These are phyloP conservation scores for Netelia inedita DNA, from an alignment of 2,888 invertebrate genomes.

Conservation along the genomic window DNA sequence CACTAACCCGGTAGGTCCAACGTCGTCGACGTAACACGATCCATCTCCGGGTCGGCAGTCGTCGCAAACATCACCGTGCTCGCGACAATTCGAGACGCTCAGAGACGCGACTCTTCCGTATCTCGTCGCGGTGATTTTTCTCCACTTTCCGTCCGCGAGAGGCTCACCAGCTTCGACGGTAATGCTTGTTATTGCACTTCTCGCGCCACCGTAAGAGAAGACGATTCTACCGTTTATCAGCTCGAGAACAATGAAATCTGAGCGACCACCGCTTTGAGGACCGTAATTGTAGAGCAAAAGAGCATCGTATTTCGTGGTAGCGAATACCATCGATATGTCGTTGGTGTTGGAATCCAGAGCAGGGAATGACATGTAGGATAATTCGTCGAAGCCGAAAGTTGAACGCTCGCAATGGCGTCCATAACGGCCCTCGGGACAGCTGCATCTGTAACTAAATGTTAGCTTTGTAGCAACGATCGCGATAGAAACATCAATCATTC, in stretches of 20 bases:
- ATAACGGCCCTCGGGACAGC: constrained; percentile 95
- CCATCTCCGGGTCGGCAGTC: constrained; percentile 94
- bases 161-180: constrained; percentile 88
- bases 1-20: constrained; percentile 95
- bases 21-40: constrained; percentile 93
- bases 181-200: constrained; percentile 94
- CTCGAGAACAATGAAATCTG: constrained; percentile 97
- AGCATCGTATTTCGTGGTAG: constrained; percentile 94
- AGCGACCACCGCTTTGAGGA: constrained; percentile 93
- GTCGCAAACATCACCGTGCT: constrained; percentile 94
- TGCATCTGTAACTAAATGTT: constrained; percentile 84
- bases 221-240: constrained; percentile 93
- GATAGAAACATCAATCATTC: background rate
- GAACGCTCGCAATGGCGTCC: constrained; percentile 96
- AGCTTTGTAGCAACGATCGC: background rate
- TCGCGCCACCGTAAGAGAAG: constrained; percentile 95
- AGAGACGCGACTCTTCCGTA: constrained; percentile 95
- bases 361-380: constrained; percentile 96
- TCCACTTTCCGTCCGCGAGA: constrained; percentile 95
- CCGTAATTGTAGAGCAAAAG: constrained; percentile 97
- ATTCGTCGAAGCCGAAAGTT: constrained; percentile 94
- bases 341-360: constrained; percentile 95
- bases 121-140: constrained; percentile 95
- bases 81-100: constrained; percentile 92
- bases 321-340: constrained; percentile 95